Evolutionary conservation across 2,888 invertebrate species (phyloP), one percentile per base, ranked within the genome.

Genomic region (Isoperla grammatica): DNA sequence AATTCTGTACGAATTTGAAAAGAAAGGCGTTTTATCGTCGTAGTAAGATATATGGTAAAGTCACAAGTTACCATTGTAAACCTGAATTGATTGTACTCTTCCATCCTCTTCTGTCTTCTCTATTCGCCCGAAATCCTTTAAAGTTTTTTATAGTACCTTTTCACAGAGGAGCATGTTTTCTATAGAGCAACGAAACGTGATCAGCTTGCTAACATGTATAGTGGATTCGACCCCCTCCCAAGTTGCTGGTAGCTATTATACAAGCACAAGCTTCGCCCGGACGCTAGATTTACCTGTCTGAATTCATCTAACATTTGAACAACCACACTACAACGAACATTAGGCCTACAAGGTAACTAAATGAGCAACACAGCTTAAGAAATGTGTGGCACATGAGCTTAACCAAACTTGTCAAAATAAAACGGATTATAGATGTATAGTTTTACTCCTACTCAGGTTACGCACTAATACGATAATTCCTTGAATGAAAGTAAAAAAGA

Each of bases 131-230:
- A 53, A 53, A 53, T 53, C 53, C 53, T 37, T 50, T 53, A 53
- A 53, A 53, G 17, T 37, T 53, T 53, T 53, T 53, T 53, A 39
- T 53, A 39, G 39, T 53, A 53, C 53, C 53, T 53, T 57, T 49
- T 56, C 60, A 56, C 60, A 54, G 40, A 20, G 48, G 40, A 56
- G 39, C 55, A 39, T 55, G 55, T 60, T 60, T 60, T 60, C 48
- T 56, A 48, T 48, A 20, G 20, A 29, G 60, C 48, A 39, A 22
- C 20, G 46, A 53, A 48, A 60, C 60, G 60, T 60, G 60, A 55
- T 46, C 55, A n/a, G 55, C 46, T 39, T 60, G 42, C 60, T 40
- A 60, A 60, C 56, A 56, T 39, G 53, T 15, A 40, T 19, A 35
- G 15, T 35, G 12, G 48, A 22, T 22, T 22, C 17, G 53, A 37